These are phyloP conservation scores for Didymodactylos carnosus DNA, from an alignment of 2,888 invertebrate genomes.

Conservation along the genomic window DNA sequence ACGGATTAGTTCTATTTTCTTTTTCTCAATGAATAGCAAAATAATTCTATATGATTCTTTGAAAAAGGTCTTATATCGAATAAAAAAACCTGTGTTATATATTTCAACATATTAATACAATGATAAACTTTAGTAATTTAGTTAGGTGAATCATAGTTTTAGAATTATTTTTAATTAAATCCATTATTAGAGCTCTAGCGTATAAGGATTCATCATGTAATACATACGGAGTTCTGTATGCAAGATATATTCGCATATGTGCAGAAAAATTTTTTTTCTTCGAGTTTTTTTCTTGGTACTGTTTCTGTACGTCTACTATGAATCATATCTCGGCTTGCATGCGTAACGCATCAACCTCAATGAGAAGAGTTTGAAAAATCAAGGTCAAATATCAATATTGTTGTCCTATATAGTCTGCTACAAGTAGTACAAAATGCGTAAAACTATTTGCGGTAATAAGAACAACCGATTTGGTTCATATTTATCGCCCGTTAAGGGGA, in stretches of 20 bases:
- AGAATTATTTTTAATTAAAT: not conserved
- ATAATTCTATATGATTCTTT: too few relatives aligned
- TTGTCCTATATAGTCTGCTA: not conserved
- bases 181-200: too few relatives aligned
- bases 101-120: not conserved
- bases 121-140: not conserved
- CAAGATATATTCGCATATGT: too few relatives aligned
- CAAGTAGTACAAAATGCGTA: not conserved
- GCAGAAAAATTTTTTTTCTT: too few relatives aligned
- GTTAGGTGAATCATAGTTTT: not conserved
- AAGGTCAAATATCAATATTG: not conserved
- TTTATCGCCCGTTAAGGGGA: not conserved
- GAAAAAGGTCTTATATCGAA: too few relatives aligned
- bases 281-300: too few relatives aligned
- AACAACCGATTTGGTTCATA: not conserved
- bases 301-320: too few relatives aligned
- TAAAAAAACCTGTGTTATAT: not conserved
- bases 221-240: too few relatives aligned
- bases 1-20: not conserved
- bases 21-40: not conserved
- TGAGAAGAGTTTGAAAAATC: not conserved
- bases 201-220: too few relatives aligned
- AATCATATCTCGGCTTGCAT: not conserved
- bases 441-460: not conserved
- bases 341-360: not conserved